Conservation (phyloP, 2,113 vertebrate species). For the Phrynocephalus versicolor region DNA sequence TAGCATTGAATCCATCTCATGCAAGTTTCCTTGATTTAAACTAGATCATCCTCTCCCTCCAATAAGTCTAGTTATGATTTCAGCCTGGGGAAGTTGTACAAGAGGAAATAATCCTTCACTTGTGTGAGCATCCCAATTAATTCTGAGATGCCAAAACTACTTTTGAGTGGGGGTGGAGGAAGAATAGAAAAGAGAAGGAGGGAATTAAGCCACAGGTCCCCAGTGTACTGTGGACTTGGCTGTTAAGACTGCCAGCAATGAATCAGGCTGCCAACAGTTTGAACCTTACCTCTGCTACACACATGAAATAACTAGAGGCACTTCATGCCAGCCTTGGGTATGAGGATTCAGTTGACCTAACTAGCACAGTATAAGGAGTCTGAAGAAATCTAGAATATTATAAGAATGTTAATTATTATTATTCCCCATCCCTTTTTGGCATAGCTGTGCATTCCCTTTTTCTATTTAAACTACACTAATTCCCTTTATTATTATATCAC, state of each 20-base stretch:
- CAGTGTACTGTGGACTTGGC: not conserved
- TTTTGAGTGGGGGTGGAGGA: not conserved
- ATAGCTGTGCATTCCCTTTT: not conserved
- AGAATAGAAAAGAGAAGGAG: no score
- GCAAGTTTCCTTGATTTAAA: not conserved
- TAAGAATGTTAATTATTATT: not conserved
- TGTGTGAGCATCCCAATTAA: not conserved
- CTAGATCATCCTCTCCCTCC: no score
- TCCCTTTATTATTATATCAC: not conserved
- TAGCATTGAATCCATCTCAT: not conserved
- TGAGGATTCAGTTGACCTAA: not conserved
- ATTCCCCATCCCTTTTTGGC: not conserved
- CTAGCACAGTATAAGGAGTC: not conserved
- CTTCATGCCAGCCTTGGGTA: not conserved
- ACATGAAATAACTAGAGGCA: not conserved
- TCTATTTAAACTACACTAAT: not conserved
- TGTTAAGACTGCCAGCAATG: not conserved
- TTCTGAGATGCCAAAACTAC: not conserved
- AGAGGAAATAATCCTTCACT: not conserved
- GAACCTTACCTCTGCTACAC: not conserved
- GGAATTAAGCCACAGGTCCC: not conserved
- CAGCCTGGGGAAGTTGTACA: not conserved
- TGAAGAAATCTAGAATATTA: not conserved
- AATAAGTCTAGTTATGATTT: conserved; percentile 1
- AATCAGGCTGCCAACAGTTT: not conserved